Percentiles rank a stretch among this genome's conserved stretches.
These are phyloP conservation scores for Drosophila seguyi DNA, from an alignment of 1,140 invertebrate genomes.

Conservation along the genomic window DNA sequence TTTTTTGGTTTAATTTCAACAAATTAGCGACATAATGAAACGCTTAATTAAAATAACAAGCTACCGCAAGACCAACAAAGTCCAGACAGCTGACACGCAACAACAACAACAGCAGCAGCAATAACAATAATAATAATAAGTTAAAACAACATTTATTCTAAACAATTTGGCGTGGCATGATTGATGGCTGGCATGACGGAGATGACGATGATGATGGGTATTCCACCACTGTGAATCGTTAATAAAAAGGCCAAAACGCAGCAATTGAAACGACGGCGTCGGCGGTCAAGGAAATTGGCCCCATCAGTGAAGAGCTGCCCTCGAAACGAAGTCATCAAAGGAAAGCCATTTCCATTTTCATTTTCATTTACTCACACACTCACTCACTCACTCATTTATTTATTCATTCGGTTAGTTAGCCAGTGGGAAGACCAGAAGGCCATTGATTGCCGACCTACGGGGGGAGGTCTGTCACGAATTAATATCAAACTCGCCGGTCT, in stretches of 20 bases:
- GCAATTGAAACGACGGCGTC: slow-evolving; percentile 37
- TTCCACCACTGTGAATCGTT: slow-evolving; percentile 37
- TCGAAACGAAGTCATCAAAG: slow-evolving; percentile 66
- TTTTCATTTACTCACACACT: slow-evolving; percentile 20
- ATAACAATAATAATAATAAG: slow-evolving; percentile 46
- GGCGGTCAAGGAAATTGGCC: slow-evolving; percentile 18
- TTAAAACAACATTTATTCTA: slow-evolving; percentile 62
- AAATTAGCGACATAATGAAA: slow-evolving; percentile 79
- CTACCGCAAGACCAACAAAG: slow-evolving; percentile 42
- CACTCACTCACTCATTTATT: slow-evolving; percentile 24
- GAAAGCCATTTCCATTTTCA: slow-evolving; percentile 51
- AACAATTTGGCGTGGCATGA: slow-evolving; percentile 64
- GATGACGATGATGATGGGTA: slow-evolving; percentile 48
- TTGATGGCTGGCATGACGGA: slow-evolving; percentile 60
- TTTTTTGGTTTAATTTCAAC: slow-evolving; percentile 57
- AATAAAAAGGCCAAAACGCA: slow-evolving; percentile 60
- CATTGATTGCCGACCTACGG: slow-evolving; percentile 54
- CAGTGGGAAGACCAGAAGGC: slow-evolving; percentile 25
- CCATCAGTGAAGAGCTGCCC: slow-evolving; percentile 26
- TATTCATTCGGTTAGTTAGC: slow-evolving; percentile 51
- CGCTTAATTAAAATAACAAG: slow-evolving; percentile 81
- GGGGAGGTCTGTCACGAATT: slow-evolving; percentile 57
- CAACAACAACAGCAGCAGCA: slow-evolving; percentile 42
- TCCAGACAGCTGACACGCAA: slow-evolving; percentile 71
- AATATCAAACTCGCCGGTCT: slow-evolving; percentile 70